phyloP scores from a whole-genome alignment of 2,113 vertebrate species.

The Steatornis caripensis region DNA sequence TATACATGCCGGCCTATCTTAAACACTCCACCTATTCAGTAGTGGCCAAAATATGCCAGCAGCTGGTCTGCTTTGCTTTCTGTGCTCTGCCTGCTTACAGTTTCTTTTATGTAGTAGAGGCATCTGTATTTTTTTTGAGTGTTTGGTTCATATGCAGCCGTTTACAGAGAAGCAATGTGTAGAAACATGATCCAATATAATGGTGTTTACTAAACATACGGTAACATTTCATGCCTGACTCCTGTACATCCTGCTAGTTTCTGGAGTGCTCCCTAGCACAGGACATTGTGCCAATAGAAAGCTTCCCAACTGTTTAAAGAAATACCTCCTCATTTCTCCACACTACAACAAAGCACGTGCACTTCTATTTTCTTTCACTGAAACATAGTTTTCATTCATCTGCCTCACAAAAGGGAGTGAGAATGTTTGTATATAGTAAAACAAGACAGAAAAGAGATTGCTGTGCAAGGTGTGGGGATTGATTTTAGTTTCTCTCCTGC shows the following conservation, averaged over 20 bases:
- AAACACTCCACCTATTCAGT: background rate
- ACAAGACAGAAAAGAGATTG: background rate
- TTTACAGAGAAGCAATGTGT: background rate
- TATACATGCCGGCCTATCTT: background rate
- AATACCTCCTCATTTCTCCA: background rate
- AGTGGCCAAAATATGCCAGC: background rate
- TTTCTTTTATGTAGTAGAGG: background rate
- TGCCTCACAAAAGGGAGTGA: background rate
- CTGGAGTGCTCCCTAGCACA: background rate
- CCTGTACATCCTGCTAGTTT: background rate
- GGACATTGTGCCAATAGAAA: background rate
- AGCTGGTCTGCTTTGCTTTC: background rate
- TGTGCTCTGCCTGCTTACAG: background rate
- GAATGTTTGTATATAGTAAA: background rate
- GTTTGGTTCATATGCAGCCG: background rate
- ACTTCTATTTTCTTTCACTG: background rate
- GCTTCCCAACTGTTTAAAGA: background rate
- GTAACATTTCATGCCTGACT: background rate
- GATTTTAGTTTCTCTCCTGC: background rate
- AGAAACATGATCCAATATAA: background rate
- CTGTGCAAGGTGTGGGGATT: background rate
- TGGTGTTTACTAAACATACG: background rate
- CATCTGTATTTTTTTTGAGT: background rate
- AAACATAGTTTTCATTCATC: background rate
- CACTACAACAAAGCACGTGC: background rate